Conservation (phyloP, 2,113 vertebrate genomes). For the Meriones unguiculatus region DNA sequence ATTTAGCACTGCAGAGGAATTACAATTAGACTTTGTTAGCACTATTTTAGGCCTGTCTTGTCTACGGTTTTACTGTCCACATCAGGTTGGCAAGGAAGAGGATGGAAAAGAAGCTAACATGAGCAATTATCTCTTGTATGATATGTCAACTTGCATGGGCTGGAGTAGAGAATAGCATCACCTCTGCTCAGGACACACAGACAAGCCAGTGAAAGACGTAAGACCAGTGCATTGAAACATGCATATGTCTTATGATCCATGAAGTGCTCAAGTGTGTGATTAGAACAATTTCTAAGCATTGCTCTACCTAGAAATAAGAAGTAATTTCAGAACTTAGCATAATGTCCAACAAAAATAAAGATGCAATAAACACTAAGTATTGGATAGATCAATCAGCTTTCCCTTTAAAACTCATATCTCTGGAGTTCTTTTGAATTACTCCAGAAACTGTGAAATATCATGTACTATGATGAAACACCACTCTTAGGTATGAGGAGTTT, state of each 20-base stretch:
- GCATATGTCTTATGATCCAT: background rate
- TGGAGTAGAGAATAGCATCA: background rate
- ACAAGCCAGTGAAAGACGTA: background rate
- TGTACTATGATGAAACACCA: background rate
- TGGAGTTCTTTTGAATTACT: conserved; percentile 5
- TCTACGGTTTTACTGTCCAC: background rate
- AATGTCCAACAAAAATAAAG: background rate
- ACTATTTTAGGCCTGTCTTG: background rate
- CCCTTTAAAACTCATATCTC: background rate
- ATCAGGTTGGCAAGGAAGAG: background rate
- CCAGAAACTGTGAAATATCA: background rate
- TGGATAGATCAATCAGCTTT: background rate
- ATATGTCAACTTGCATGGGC: background rate
- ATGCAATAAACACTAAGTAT: background rate
- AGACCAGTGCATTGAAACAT: background rate
- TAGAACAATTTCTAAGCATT: background rate
- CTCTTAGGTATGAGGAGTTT: background rate
- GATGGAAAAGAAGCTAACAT: background rate
- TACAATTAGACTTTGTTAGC: background rate
- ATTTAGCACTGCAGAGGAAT: background rate
- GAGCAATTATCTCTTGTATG: background rate
- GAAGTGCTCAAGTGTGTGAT: background rate
- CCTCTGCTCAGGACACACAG: background rate
- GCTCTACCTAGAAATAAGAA: background rate
- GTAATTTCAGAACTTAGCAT: background rate